Evolutionary conservation across 1,140 invertebrate genomes (phyloP), one percentile per base, ranked within the genome.

Genomic region (Drosophila trapezifrons): DNA sequence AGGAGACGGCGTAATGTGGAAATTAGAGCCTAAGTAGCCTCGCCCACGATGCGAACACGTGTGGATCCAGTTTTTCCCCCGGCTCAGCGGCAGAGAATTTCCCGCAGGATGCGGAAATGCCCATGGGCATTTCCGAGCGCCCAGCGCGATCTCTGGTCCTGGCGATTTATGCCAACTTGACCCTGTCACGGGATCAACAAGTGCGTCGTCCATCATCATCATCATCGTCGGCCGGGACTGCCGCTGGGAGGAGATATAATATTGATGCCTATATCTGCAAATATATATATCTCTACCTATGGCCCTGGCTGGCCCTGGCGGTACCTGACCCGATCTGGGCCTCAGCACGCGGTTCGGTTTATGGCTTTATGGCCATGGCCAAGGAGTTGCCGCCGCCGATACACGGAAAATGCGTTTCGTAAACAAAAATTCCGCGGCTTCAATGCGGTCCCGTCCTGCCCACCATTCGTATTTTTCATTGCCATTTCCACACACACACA

Each of bases 351-450:
- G 73, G 60, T 52, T 18, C 54, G 54, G 17, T 32, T 81, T 81
- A 81, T 81, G 78, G 54, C 73, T 62, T 49, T 49, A 74, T 75
- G 38, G 43, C 75, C 58, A 66, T 77, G 74, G 57, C 82, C 81
- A 85, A 85, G 74, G 82, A 85, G 81, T 85, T 85, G 81, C 59
- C 59, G 81, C 56, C 59, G 56, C 18, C 60, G 60, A 76, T 76
- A 77, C 67, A 81, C 69, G 71, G 76, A 86, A 86, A 87, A 86
- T 86, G 82, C 76, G 62, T 86, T 86, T 87, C 71, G 80, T 86
- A 82, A 86, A 86, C 79, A 86, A 78, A 78, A 70, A 69, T 58
- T 69, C 43, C 29, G n/a, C 49, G 43, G 47, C 46, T 37, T 49
- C 52, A 49, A 49, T 49, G 25, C 25, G 13, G 42, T 12, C 40